Evolutionary conservation across 2,888 invertebrate genomes (phyloP), one percentile per base, ranked within the genome.

Genomic region (Drosophila neonasuta): DNA sequence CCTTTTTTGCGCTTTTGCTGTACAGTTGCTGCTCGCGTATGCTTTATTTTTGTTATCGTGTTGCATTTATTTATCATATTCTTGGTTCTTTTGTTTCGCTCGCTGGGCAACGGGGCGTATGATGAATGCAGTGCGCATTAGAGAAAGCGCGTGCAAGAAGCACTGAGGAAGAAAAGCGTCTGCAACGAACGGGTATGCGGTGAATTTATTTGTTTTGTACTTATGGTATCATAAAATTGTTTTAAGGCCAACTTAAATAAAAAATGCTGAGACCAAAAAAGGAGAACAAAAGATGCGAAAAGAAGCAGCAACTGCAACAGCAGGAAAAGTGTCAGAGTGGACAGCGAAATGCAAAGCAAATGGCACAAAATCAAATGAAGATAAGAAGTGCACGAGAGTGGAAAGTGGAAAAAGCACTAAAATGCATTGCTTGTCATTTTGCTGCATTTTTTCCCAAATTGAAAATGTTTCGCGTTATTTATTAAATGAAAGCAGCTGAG

Each of bases 161-260:
- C 24, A 24, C 24, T 2, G 24, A 24, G 24, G 24, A 24, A 24
- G 7, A 41, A 13, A 15, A 8, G 39, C 7, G 41, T 8, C 41
- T 24, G 13, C 13, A 42, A 17, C n/a, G 34, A 51, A 34, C 15
- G 46, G 54, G 34, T 8, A 41, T 24, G 45, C n/a, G 15, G 32
- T 17, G 69, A 84, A 84, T 83, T 83, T 83, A 83, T 83, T 82
- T 83, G 80, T 80, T 84, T 81, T 79, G 77, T 83, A 76, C 84
- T 83, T 84, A 80, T 77, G 80, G 77, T 82, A 77, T 82, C 82
- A 84, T 84, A 84, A 83, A 83, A 83, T 82, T 82, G 77, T 83
- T 83, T 82, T 82, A 79, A 74, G 80, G 84, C 78, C 74, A 84
- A 81, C 74, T 81, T 78, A 73, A 73, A 79, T 71, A 79, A 78